Evolutionary conservation across 23 tunicate species (phyloP).

Genomic region (Phallusia fumigata): DNA sequence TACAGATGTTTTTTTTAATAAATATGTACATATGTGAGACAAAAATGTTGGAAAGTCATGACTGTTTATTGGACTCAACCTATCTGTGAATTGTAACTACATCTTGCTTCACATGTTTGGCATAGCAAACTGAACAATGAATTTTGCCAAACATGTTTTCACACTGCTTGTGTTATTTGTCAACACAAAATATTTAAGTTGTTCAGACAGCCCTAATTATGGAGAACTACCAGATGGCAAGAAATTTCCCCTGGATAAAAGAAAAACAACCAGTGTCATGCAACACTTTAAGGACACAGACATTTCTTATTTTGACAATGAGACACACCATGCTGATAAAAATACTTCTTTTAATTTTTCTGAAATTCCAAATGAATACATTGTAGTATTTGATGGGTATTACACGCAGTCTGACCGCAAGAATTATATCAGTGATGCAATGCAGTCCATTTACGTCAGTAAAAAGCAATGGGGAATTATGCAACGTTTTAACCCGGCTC

Average conservation of each 20-base stretch:
- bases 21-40: too few species aligned
- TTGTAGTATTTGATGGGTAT: slow-evolving; percentile 73
- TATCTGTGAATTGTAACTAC: too few species aligned
- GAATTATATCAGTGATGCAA: slow-evolving; percentile 20
- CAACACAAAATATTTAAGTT: not conserved
- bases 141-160: not conserved
- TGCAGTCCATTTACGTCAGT: slow-evolving; percentile 8
- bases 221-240: not conserved
- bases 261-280: not conserved
- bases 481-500: slow-evolving; percentile 43
- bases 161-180: not conserved
- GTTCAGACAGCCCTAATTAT: not conserved
- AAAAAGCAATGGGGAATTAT: slow-evolving; percentile 38
- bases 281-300: not conserved
- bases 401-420: slow-evolving; percentile 39
- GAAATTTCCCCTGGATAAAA: not conserved
- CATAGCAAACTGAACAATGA: slow-evolving; percentile 1
- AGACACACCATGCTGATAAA: not conserved
- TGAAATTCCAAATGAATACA: slow-evolving; percentile 40
- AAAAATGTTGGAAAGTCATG: too few species aligned
- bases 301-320: not conserved
- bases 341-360: not conserved
- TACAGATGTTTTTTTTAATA: too few species aligned
- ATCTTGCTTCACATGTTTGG: not conserved
- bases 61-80: too few species aligned